Evolutionary conservation across 2,888 invertebrate genomes (phyloP), one percentile per base, ranked within the genome.

Genomic region (Ochlodes sylvanus): DNA sequence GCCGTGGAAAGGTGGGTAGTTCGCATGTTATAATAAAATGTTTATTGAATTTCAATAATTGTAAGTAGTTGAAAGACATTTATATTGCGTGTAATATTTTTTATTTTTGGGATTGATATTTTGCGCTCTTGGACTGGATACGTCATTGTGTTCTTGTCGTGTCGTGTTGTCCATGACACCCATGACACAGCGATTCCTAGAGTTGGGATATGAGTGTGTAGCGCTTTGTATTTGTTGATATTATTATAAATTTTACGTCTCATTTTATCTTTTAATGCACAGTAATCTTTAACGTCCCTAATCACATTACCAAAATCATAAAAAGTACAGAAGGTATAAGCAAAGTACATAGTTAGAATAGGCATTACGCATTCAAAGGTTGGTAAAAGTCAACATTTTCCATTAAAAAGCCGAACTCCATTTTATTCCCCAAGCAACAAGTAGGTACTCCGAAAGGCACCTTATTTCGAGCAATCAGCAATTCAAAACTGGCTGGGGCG

Each of bases 391-490:
- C 82, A 81, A 81, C 80, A 78, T 79, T 82, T 79, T 77, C 79
- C 79, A 84, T 83, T 82, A 83, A 82, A 81, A 82, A 78, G 74
- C 58, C 74, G 69, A 73, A 70, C 75, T 74, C 75, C 73, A 78
- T 78, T 78, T 79, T 73, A 76, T 70, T 80, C 77, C 73, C 76
- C 74, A 74, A 79, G 81, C 82, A 83, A 84, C 82, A 83, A 82
- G 82, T 82, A 77, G 78, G 77, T 75, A 73, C 77, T 74, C 73
- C 70, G 61, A 65, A 69, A 68, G 74, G 71, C 69, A 71, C 77
- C 78, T 77, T 79, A 79, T 79, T 81, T 77, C 75, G 78, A 76
- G 76, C 80, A 82, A 83, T 83, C 83, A 82, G 82, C 82, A 82
- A 82, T 82, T 82, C 82, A 82, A 82, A 83, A 76, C 75, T 79